Percentiles rank a stretch among this genome's conserved stretches.
These are phyloP conservation scores for Halcyon leucocephala DNA, from an alignment of 2,797 vertebrate species.

Conservation along the genomic window DNA sequence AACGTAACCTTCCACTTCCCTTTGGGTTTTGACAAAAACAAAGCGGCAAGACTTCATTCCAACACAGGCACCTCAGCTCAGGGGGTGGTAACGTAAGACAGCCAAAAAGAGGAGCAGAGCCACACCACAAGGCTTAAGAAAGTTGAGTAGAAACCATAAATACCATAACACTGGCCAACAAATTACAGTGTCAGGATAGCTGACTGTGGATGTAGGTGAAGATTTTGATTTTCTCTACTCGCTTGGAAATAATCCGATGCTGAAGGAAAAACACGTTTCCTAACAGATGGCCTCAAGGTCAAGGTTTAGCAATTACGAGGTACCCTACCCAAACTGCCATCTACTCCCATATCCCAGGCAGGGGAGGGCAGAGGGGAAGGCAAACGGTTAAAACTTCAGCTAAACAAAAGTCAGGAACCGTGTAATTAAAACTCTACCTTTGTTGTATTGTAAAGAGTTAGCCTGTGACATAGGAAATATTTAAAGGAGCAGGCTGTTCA, in stretches of 20 bases:
- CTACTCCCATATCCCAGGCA: neutral
- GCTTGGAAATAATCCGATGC: neutral
- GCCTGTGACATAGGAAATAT: constrained; percentile 82
- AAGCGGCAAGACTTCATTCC: neutral
- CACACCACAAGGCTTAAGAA: neutral
- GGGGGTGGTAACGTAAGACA: neutral
- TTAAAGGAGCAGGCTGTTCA: constrained; percentile 80
- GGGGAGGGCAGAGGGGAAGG: constrained; percentile 29
- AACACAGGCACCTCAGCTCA: neutral
- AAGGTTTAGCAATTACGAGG: constrained; percentile 64
- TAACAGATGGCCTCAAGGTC: constrained; percentile 70
- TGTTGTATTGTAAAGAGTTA: constrained; percentile 82
- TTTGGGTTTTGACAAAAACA: neutral
- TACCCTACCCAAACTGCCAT: constrained; percentile 49
- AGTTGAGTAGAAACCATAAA: neutral
- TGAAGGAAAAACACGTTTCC: constrained; percentile 42
- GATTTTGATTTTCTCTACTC: neutral
- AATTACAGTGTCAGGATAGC: neutral
- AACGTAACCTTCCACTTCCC: neutral
- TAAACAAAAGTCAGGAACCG: constrained; percentile 84
- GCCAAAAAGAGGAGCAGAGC: neutral
- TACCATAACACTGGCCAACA: accelerated
- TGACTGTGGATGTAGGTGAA: neutral
- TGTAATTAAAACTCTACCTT: constrained; percentile 85
- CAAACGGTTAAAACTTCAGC: constrained; percentile 77